Base-by-base conservation (phyloP, 2,113 vertebrate species). In the Oreotrochilus melanogaster region DNA sequence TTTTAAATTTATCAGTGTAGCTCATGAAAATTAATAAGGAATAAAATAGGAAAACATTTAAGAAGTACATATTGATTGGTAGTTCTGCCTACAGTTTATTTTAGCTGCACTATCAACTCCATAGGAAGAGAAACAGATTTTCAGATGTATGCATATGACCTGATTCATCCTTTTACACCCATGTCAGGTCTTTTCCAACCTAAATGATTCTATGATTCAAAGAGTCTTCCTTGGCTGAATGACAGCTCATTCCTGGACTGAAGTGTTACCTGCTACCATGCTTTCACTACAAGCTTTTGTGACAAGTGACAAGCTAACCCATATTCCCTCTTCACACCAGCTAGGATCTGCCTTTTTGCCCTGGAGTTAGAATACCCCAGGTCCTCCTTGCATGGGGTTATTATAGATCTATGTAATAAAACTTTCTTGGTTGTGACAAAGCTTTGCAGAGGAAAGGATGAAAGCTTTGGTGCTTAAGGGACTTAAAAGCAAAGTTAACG, bases 191-290 rank as follows among this genome's bases (percentile, higher is more conserved):
- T 79, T 90, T 78, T 76, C 48, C 22, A 75, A n/a, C 18, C 15
- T 64, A 56, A 79, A 66, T 6, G 14, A 31, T 33, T 51, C 11
- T 18, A 8, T 11, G 13, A 87, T 25, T 39, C 25, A 18, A 73
- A 53, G 28, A 83, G 47, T 71, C 33, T 74, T 78, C 51, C 37
- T 79, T 48, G n/a, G 56, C 28, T 88, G 75, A 80, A 13, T 2
- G 30, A 78, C 22, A 80, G 42, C 15, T 76, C 51, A 47, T 47
- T 83, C 31, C 47, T 14, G 56, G 25, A 88, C 25, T 4, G 9
- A 57, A 50, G 28, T 18, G 11, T 54, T 76, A 27, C 0, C 0
- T 33, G 24, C 23, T 71, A 78, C 0, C 2, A 67, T 16, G n/a
- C 14, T 61, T 93, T 48, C n/a, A 58, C 19, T 45, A 31, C 0